Conservation (phyloP, 2,113 vertebrate genomes). For the Silurus meridionalis region DNA sequence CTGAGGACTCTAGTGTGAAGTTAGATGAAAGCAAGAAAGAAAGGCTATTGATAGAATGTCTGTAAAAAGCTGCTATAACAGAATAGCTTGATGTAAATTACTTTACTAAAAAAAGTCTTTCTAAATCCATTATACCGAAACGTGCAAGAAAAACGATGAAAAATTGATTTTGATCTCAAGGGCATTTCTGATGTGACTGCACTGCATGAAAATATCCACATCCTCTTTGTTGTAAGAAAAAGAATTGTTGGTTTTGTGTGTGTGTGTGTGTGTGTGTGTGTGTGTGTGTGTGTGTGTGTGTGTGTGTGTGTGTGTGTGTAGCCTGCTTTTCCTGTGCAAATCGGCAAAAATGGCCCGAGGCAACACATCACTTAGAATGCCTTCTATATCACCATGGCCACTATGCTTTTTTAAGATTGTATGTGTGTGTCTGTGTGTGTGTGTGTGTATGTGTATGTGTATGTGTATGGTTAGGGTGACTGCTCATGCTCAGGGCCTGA, state of each 20-base stretch:
- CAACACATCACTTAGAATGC: slow-evolving; percentile 51
- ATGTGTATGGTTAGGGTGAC: neutral
- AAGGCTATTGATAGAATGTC: too few species aligned
- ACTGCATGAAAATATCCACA: neutral
- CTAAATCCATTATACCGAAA: neutral
- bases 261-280: slow-evolving; percentile 3
- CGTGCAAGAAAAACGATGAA: neutral
- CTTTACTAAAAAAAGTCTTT: too few species aligned
- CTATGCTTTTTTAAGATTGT: slow-evolving; percentile 12
- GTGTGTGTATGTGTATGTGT: slow-evolving; percentile 33
- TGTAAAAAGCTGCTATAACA: too few species aligned
- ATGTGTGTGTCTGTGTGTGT: slow-evolving; percentile 2
- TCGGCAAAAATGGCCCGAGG: slow-evolving; percentile 47
- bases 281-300: slow-evolving; percentile 6
- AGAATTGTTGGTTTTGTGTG: neutral
- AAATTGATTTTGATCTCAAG: neutral
- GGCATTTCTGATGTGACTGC: neutral
- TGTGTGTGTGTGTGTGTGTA: slow-evolving; percentile 34
- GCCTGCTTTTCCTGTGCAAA: slow-evolving; percentile 38
- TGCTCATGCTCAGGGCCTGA: neutral
- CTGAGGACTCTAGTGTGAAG: too few species aligned
- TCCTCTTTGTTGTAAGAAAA: neutral
- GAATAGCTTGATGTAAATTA: too few species aligned
- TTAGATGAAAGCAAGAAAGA: too few species aligned
- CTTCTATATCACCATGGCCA: slow-evolving; percentile 49